phyloP scores from a whole-genome alignment of 1,140 invertebrate genomes.

The Zeugodacus cucurbitae region DNA sequence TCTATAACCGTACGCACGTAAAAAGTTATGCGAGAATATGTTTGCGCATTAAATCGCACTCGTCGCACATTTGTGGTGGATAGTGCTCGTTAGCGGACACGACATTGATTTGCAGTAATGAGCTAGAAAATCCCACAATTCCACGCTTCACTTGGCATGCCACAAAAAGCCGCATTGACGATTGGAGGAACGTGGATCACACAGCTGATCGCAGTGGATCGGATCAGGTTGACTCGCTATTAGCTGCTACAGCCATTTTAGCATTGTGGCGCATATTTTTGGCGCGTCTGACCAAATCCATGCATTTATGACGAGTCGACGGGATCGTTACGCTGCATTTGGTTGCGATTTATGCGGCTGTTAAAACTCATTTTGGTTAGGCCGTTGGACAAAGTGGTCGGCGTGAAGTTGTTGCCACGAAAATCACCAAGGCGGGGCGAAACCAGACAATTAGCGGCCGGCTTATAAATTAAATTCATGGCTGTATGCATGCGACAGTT shows the following conservation, averaged over 20 bases:
- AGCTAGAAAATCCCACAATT: not conserved
- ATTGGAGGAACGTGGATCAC: not conserved
- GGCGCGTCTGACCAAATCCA: conserved; percentile 16
- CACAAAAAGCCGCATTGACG: not conserved
- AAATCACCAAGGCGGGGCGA: not conserved
- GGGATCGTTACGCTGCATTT: not conserved
- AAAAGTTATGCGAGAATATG: not conserved
- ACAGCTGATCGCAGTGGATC: conserved; percentile 21
- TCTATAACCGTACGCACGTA: not conserved
- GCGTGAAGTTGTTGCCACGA: not conserved
- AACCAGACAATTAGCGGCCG: not conserved
- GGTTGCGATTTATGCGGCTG: conserved; percentile 7
- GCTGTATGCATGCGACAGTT: conserved; percentile 19
- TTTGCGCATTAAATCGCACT: not conserved
- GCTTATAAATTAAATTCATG: conserved; percentile 23
- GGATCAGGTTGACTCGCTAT: conserved; percentile 24
- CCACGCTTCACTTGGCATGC: not conserved
- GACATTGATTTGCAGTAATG: conserved; percentile 29
- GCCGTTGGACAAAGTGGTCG: not conserved
- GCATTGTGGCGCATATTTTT: not conserved
- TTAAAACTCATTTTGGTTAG: conserved; percentile 24
- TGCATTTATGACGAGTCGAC: not conserved
- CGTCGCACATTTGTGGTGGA: not conserved
- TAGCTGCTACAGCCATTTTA: not conserved
- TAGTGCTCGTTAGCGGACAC: conserved; percentile 2